Evolutionary conservation across 2,888 invertebrate genomes (phyloP).

Genomic region (Nomada flava): DNA sequence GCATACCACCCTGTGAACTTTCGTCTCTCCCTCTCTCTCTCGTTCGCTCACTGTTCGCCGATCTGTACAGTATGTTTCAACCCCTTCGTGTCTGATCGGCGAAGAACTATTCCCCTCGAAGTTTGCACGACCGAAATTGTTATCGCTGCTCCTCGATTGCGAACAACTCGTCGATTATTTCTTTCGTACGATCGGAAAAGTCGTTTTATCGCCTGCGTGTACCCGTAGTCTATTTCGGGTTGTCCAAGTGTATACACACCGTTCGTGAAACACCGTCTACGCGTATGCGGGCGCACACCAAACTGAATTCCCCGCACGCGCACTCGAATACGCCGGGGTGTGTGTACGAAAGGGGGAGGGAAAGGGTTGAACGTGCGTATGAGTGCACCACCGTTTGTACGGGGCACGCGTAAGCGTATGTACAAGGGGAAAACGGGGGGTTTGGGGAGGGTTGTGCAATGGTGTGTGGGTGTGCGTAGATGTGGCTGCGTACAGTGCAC

Average conservation of each 20-base stretch:
- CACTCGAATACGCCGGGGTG: slow-evolving; percentile 27
- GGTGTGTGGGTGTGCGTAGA: slow-evolving; percentile 16
- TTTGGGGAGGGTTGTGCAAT: neutral
- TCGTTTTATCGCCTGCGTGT: neutral
- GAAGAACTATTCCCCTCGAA: neutral
- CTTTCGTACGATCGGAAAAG: neutral
- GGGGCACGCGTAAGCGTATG: slow-evolving; percentile 35
- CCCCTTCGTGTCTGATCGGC: neutral
- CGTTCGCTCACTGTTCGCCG: neutral
- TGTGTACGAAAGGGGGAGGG: neutral
- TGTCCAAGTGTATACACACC: neutral
- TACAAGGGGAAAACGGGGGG: neutral
- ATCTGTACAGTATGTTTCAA: too few relatives aligned
- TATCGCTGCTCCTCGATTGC: too few relatives aligned
- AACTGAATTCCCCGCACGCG: slow-evolving; percentile 53
- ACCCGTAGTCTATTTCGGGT: neutral
- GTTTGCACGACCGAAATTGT: neutral
- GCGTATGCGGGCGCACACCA: slow-evolving; percentile 14
- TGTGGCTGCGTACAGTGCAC: slow-evolving; percentile 44
- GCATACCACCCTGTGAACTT: too few relatives aligned
- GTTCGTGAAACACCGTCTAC: slow-evolving; percentile 6
- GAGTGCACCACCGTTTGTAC: slow-evolving; percentile 15
- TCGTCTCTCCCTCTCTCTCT: neutral
- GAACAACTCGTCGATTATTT: neutral
- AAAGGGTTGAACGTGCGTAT: neutral